Evolutionary conservation across 2,113 vertebrate species (phyloP).

Genomic region (Clinocottus analis): DNA sequence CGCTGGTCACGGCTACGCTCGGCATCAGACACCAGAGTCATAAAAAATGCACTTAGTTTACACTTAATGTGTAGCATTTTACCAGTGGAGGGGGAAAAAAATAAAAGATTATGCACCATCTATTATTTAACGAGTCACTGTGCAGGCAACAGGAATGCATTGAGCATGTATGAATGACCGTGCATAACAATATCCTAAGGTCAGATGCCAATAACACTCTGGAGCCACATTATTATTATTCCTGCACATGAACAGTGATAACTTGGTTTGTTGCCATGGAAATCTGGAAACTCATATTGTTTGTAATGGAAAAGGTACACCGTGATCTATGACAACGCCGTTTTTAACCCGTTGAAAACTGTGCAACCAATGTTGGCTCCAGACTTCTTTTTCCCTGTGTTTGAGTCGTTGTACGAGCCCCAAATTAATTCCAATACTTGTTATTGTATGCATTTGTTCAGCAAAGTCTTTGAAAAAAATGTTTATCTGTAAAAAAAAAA

Average conservation of each 20-base stretch:
- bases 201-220: conserved; percentile 36
- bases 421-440: too few relatives aligned
- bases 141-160: conserved; percentile 22
- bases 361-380: too few relatives aligned
- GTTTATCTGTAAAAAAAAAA: too few relatives aligned
- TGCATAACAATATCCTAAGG: conserved; percentile 53
- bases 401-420: too few relatives aligned
- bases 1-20: conserved; percentile 30
- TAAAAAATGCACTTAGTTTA: conserved; percentile 25
- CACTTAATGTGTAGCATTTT: conserved; percentile 37
- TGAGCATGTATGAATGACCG: conserved; percentile 44
- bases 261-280: conserved; percentile 71
- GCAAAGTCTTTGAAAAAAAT: too few relatives aligned
- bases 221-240: conserved; percentile 38
- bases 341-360: too few relatives aligned
- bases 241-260: conserved; percentile 30
- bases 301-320: conserved; percentile 17
- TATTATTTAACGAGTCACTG: conserved; percentile 23
- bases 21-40: too few relatives aligned
- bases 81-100: background rate
- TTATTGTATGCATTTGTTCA: too few relatives aligned
- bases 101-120: too few relatives aligned
- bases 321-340: conserved; percentile 46
- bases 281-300: conserved; percentile 54
- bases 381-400: too few relatives aligned